These are phyloP conservation scores for Scaptomyza montana DNA, from an alignment of 1,140 invertebrate genomes.

Conservation along the genomic window DNA sequence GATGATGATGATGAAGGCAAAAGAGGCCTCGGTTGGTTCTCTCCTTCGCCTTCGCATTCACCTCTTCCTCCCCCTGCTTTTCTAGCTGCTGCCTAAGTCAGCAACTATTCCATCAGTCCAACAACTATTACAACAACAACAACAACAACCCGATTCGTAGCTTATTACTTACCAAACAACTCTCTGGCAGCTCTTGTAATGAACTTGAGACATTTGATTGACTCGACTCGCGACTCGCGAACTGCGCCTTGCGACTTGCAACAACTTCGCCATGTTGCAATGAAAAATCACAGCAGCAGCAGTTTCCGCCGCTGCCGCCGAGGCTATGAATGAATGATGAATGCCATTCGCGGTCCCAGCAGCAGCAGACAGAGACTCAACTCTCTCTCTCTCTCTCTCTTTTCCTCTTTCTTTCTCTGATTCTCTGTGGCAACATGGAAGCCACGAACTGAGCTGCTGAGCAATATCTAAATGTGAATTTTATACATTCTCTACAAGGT, in stretches of 20 bases:
- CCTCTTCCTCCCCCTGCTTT: not conserved
- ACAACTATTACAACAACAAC: conserved; percentile 60
- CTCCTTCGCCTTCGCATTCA: not conserved
- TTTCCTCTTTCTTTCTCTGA: no score
- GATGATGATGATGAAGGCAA: conserved; percentile 37
- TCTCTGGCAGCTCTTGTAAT: conserved; percentile 66
- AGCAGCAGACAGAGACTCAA: conserved; percentile 22
- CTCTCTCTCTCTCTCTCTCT: not conserved
- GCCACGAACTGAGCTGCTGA: conserved; percentile 37
- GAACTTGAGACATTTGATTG: conserved; percentile 77
- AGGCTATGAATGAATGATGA: conserved; percentile 78
- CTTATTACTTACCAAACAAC: conserved; percentile 79
- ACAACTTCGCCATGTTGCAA: conserved; percentile 64
- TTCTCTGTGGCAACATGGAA: conserved; percentile 43
- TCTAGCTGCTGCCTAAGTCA: conserved; percentile 13
- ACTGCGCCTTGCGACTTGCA: conserved; percentile 14
- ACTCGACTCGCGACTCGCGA: conserved; percentile 49
- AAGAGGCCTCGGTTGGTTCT: conserved; percentile 11
- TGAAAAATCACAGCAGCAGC: conserved; percentile 47
- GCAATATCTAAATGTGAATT: conserved; percentile 76
- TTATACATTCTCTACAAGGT: conserved; percentile 77
- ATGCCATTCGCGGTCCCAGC: conserved; percentile 53
- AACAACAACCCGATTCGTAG: conserved; percentile 44
- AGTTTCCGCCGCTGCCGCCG: conserved; percentile 5
- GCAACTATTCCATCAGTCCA: conserved; percentile 38